Percentiles rank a stretch among this genome's conserved stretches.
Conservation (phyloP, 37 sponge, comb jelly and placozoan species). For the Hexactinellida sp. region DNA sequence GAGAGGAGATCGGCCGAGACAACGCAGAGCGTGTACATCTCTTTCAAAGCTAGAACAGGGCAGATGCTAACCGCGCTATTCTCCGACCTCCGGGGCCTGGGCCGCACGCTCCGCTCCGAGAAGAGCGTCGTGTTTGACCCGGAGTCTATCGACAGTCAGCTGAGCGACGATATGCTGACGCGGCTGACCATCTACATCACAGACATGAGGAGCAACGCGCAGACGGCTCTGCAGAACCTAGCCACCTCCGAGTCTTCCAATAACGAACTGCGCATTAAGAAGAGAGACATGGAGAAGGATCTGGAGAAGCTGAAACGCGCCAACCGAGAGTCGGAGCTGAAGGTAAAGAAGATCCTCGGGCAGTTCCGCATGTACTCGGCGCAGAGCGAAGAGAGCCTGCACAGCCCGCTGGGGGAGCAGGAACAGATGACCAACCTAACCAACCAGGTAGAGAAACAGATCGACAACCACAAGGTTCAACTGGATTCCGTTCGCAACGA, state of each 20-base stretch:
- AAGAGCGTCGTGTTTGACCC: neutral
- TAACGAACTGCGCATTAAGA: neutral
- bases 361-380: neutral
- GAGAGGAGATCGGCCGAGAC: neutral
- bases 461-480: neutral
- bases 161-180: neutral
- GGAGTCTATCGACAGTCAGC: neutral
- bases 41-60: neutral
- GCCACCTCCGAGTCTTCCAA: neutral
- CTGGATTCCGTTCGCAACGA: neutral
- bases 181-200: neutral
- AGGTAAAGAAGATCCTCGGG: neutral
- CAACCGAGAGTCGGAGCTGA: neutral
- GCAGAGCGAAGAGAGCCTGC: slow-evolving; percentile 4
- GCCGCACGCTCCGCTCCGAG: neutral
- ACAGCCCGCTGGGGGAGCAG: neutral
- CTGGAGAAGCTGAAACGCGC: neutral
- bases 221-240: neutral
- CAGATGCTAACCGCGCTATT: neutral
- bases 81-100: neutral
- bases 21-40: neutral
- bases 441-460: neutral
- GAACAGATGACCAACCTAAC: neutral
- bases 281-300: neutral
- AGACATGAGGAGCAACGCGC: neutral